Conservation (phyloP, 1,140 invertebrate genomes). For the Hycleus phaleratus region DNA sequence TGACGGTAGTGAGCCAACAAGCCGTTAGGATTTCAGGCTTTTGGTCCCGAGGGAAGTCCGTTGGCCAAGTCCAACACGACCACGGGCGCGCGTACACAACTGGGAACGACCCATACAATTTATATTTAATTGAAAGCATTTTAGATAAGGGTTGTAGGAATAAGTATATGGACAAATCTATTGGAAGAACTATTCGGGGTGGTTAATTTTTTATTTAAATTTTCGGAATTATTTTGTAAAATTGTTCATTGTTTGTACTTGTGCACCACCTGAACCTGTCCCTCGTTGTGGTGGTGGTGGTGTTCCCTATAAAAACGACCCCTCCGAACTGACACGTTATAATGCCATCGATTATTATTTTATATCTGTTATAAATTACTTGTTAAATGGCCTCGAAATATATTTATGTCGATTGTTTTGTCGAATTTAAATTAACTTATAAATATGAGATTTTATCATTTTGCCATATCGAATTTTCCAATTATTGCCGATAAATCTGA, state of each 20-base stretch:
- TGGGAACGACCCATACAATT: constrained; percentile 22
- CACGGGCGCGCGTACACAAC: constrained; percentile 48
- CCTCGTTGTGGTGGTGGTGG: too few species aligned
- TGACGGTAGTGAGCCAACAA: constrained; percentile 43
- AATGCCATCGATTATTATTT: constrained; percentile 14
- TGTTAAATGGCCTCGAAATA: constrained; percentile 23
- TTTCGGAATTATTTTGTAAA: background rate
- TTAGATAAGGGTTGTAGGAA: too few species aligned
- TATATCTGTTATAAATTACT: constrained; percentile 20
- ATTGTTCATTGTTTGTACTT: too few species aligned
- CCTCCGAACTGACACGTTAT: background rate
- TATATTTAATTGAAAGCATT: constrained; percentile 30
- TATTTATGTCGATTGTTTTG: constrained; percentile 29
- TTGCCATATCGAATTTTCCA: constrained; percentile 10
- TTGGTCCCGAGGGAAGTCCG: constrained; percentile 48
- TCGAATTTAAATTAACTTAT: constrained; percentile 35
- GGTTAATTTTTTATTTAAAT: background rate
- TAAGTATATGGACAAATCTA: too few species aligned
- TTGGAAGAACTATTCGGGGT: too few species aligned
- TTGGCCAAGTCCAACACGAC: constrained; percentile 53
- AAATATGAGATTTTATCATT: constrained; percentile 35
- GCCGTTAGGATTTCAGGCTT: constrained; percentile 35
- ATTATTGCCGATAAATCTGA: too few species aligned
- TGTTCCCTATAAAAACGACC: too few species aligned
- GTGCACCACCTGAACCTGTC: too few species aligned